These are phyloP conservation scores for Phallusia fumigata DNA, from an alignment of 23 tunicate genomes.

Conservation along the genomic window DNA sequence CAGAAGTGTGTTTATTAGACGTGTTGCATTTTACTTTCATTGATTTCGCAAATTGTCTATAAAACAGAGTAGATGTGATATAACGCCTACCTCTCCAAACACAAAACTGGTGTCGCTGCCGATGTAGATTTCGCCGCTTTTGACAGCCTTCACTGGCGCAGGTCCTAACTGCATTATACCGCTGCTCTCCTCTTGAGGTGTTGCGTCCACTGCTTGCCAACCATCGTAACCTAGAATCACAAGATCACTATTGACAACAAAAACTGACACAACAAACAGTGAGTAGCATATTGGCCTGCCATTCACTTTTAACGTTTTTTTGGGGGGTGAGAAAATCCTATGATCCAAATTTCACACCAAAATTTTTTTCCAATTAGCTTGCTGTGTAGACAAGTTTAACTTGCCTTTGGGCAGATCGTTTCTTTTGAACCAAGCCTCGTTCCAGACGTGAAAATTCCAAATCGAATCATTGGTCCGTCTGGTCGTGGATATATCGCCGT, in stretches of 20 bases:
- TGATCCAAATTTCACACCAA: conserved; percentile 93
- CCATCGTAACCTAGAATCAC: conserved; percentile 85
- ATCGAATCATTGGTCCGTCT: conserved; percentile 66
- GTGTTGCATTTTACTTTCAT: too few relatives aligned
- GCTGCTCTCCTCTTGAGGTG: conserved; percentile 90
- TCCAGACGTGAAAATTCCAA: conserved; percentile 99
- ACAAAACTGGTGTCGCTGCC: conserved; percentile 83
- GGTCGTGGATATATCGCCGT: conserved; percentile 41
- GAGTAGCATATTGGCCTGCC: conserved; percentile 59
- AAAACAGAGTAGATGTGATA: too few relatives aligned
- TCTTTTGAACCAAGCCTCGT: conserved; percentile 83
- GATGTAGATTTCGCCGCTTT: conserved; percentile 76
- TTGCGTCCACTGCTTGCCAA: conserved; percentile 98
- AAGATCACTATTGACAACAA: conserved; percentile 17
- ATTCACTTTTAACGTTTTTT: conserved; percentile 80
- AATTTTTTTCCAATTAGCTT: conserved; percentile 76
- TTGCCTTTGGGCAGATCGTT: conserved; percentile 85
- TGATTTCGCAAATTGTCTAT: too few relatives aligned
- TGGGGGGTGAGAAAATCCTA: too few relatives aligned
- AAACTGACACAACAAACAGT: conserved; percentile 71
- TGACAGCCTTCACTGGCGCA: conserved; percentile 91
- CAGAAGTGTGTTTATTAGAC: too few relatives aligned
- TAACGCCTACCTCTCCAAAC: conserved; percentile 73
- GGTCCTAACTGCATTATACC: conserved; percentile 97
- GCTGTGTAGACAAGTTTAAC: conserved; percentile 17